Conservation (phyloP, 2,888 invertebrate genomes). For the Emmelina monodactyla region DNA sequence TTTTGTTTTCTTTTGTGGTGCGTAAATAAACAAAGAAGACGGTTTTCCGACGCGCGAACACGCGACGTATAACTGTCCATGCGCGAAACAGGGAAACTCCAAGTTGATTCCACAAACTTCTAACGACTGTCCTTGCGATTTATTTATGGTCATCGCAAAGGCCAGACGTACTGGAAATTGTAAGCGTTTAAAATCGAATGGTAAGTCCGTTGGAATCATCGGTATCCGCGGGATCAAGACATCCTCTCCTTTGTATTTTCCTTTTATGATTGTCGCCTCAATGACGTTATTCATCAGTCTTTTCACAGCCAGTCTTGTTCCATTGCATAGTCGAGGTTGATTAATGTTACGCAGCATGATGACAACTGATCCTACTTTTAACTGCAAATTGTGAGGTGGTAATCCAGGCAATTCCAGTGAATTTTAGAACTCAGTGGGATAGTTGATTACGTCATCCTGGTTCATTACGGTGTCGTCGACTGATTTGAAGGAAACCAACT, state of each 20-base stretch:
- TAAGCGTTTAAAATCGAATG: constrained; percentile 15
- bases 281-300: constrained; percentile 15
- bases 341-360: constrained; percentile 16
- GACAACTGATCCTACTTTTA: constrained; percentile 14
- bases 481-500: constrained; percentile 12
- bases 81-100: constrained; percentile 16
- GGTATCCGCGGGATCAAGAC: constrained; percentile 16
- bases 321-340: constrained; percentile 18
- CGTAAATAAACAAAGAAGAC: constrained; percentile 20
- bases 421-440: constrained; percentile 16
- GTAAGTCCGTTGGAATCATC: constrained; percentile 16
- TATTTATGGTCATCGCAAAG: constrained; percentile 18
- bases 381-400: constrained; percentile 15
- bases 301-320: constrained; percentile 17
- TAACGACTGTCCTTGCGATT: constrained; percentile 16
- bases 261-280: constrained; percentile 14
- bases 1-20: constrained; percentile 19
- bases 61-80: constrained; percentile 22
- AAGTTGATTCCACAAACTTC: constrained; percentile 14
- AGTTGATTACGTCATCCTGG: constrained; percentile 13
- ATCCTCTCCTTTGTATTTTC: constrained; percentile 11
- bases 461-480: constrained; percentile 14
- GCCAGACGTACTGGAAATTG: constrained; percentile 17
- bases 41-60: constrained; percentile 23
- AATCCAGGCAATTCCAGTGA: constrained; percentile 15